Evolutionary conservation across 2,113 vertebrate species (phyloP).

Genomic region (Dipodomys stephensi): DNA sequence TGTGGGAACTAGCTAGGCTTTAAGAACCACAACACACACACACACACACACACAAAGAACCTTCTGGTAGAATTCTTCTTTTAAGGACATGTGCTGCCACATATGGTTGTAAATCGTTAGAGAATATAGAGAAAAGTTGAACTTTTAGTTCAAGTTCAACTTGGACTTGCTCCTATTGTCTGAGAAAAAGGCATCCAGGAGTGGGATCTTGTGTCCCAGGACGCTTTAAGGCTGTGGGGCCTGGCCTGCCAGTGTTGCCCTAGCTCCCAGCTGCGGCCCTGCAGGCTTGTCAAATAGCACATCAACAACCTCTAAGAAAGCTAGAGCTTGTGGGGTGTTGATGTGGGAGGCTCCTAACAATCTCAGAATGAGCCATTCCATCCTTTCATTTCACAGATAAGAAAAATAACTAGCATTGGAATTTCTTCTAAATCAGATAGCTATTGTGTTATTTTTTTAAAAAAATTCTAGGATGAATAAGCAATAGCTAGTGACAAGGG

Average conservation of each 20-base stretch:
- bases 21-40: not conserved
- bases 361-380: not conserved
- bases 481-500: constrained; percentile 19
- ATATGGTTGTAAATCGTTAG: not conserved
- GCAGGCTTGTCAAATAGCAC: not conserved
- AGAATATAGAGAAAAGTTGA: not conserved
- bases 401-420: constrained; percentile 33
- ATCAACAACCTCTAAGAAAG: not conserved
- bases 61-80: constrained; percentile 9
- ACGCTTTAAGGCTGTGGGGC: not conserved
- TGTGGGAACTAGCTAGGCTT: not conserved
- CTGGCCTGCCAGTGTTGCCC: not conserved
- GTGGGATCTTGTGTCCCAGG: not conserved
- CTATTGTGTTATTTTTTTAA: constrained; percentile 22
- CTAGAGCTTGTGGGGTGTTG: not conserved
- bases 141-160: not conserved
- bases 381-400: constrained; percentile 38
- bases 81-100: not conserved
- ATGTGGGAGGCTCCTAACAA: not conserved
- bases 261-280: not conserved
- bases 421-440: constrained; percentile 53
- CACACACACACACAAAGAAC: not conserved
- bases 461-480: constrained; percentile 59
- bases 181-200: not conserved
- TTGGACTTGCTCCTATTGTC: not conserved